phyloP scores from a whole-genome alignment of 2,888 invertebrate genomes.

The Cerastoderma edule region DNA sequence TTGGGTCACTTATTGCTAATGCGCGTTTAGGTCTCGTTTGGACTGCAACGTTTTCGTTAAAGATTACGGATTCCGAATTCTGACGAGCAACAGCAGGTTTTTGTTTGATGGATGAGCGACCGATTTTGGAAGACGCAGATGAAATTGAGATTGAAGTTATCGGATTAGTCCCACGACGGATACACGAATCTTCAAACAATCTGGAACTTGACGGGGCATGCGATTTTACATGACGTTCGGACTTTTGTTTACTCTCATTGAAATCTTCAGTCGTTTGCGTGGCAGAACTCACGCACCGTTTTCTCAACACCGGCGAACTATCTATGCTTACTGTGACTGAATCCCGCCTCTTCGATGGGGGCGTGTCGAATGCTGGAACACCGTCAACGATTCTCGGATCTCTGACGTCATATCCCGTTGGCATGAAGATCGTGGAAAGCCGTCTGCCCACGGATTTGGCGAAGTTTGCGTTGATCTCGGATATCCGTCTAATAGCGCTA shows the following conservation, averaged over 20 bases:
- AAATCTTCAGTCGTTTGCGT: conserved; percentile 13
- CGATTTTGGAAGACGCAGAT: conserved; percentile 3
- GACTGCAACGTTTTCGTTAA: neutral
- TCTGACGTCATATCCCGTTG: conserved; percentile 56
- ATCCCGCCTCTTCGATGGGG: conserved; percentile 53
- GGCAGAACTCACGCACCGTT: conserved; percentile 4
- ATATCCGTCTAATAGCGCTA: conserved; percentile 36
- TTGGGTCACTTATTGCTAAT: neutral
- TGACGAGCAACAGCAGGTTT: neutral
- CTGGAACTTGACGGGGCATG: neutral
- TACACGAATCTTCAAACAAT: neutral
- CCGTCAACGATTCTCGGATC: conserved; percentile 40
- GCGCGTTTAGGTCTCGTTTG: neutral
- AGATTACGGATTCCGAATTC: neutral
- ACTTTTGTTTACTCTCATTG: neutral
- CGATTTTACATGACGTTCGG: neutral
- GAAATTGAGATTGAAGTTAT: conserved; percentile 22
- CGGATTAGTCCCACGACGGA: neutral
- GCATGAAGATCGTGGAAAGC: conserved; percentile 60
- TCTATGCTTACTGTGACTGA: conserved; percentile 62
- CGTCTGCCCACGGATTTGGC: conserved; percentile 62
- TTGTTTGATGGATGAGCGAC: neutral
- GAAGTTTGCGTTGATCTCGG: conserved; percentile 53
- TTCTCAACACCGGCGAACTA: neutral
- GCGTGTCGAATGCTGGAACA: conserved; percentile 40